Base-by-base conservation (phyloP, 1,140 invertebrate species). In the Brachionus paranguensis region DNA sequence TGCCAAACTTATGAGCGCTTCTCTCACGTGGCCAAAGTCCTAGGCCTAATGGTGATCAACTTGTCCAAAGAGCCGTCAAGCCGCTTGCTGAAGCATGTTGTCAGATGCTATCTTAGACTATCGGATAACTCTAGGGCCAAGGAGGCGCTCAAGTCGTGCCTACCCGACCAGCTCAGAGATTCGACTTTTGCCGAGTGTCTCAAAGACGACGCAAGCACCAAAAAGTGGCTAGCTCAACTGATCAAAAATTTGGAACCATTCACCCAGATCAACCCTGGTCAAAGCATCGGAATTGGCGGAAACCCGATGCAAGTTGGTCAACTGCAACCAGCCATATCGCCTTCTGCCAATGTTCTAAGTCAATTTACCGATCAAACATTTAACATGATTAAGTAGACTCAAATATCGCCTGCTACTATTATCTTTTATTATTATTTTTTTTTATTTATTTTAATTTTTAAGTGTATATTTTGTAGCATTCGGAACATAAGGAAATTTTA, bases 11-110 rank as follows among this genome's bases (percentile, higher is more conserved):
- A 97, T 90, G 96, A 98, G 88, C 91, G 96, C 86, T 99, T 99
- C 88, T 97, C 96, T 43, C 97, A 99, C 90, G 97, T 99, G 8
- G 97, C 97, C 37, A 98, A 98, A 93, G 98, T 93, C 84, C 87
- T 83, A 6, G 96, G 97, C 3, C 99, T 99, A 92, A 99, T 99
- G 97, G 97, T 99, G 1, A 90, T 99, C 43, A 94, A 96, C 17
- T 89, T 99, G 74, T 95, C 96, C 0, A 98, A 98, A 89, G 97
- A 99, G 87, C 96, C 96, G 2, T 98, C 96, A 2, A 94, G 95
- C 12, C 91, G 98, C 81, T 91, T 99, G 0, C 90, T 99, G 7
- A 99, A 99, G 88, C 98, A 99, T 92, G 96, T 99, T 53, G 95
- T 99, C 3, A 91, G 98, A 12, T 99, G 98, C 90, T 99, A 99